Evolutionary conservation across 1,140 invertebrate species (phyloP), one percentile per base, ranked within the genome.

Genomic region (Theocolax elegans): DNA sequence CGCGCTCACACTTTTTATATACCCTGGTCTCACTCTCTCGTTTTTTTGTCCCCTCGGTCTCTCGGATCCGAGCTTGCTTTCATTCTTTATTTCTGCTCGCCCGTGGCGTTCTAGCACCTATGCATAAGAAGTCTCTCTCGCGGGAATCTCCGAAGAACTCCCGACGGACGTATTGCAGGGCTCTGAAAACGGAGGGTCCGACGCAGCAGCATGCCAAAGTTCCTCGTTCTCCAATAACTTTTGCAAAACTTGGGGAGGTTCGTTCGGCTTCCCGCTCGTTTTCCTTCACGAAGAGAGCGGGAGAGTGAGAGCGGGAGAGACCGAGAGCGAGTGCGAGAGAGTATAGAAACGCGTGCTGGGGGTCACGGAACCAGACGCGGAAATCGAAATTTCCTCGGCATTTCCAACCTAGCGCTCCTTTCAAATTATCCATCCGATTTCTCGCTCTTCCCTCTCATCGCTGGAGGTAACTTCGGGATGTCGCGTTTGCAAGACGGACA

Each of bases 401-500:
- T 49, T 49, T 67, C 58, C 63, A 46, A 62, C 8, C 27, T 63
- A 42, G 51, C 48, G 48, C 71, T 65, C 65, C 64, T 71, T 71
- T 72, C 67, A 71, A 72, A 72, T 72, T 71, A 73, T 75, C 54
- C 68, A 38, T 71, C 40, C 68, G 72, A 71, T 73, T 75, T 73
- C 68, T 54, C 35, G 42, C 51, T 35, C 51, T 49, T 35, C 44
- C 44, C 13, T 49, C 29, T 44, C 58, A 21, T 54, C 63, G 23
- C 17, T 56, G 2, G 1, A 1, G 25, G 8, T 44, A 65, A 72
- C 46, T 56, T 67, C 27, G 27, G 1, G 9, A 38, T 35, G 23
- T 58, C 40, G 27, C 27, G 2, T 49, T 58, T 25, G 65, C 65
- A 19, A 66, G 67, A 67, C 38, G 60, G 35, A 66, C 60, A 48